Evolutionary conservation across 1,140 invertebrate species (phyloP), one percentile per base, ranked within the genome.

Genomic region (Ceratina australensis): DNA sequence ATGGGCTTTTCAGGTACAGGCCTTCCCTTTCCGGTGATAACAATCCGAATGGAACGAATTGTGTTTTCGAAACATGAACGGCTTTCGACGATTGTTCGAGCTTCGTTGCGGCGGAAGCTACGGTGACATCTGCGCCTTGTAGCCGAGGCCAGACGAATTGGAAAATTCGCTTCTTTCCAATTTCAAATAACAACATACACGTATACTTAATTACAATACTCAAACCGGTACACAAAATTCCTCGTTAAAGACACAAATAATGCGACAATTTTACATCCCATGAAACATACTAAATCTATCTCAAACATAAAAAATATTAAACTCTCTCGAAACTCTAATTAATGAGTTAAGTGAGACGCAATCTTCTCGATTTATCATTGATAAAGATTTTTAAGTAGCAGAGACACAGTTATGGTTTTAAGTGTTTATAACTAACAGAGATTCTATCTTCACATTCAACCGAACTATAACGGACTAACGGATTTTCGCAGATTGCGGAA

Each of bases 1-100:
- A 83, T 75, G 72, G 75, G 61, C 81, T 79, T 69, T 65, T 77
- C 80, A 84, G 72, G 77, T 81, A 72, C 61, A 28, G 65, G 18
- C 56, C 52, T 69, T 59, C 63, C 68, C 57, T 83, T 83, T 74
- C 79, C 72, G 72, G 56, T 85, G 84, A 90, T 90, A 88, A 86
- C 82, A 82, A 89, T 88, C 75, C 79, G 28, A 63, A 86, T 78
- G 88, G 86, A 90, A 91, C 88, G 88, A 90, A 91, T 90, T 22
- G 81, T 88, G 87, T 87, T 90, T 90, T 89, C 80, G 81, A 89
- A 89, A 90, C 84, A 88, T 66, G 76, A 79, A 79, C 75, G 81
- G 80, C 75, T 87, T 81, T 85, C 64, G 59, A 72, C 69, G 63
- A 82, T 85, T 77, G 67, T 77, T 26, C 13, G 74, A 78, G 22